Conservation (phyloP, 2,888 invertebrate genomes). For the Leucoma salicis region DNA sequence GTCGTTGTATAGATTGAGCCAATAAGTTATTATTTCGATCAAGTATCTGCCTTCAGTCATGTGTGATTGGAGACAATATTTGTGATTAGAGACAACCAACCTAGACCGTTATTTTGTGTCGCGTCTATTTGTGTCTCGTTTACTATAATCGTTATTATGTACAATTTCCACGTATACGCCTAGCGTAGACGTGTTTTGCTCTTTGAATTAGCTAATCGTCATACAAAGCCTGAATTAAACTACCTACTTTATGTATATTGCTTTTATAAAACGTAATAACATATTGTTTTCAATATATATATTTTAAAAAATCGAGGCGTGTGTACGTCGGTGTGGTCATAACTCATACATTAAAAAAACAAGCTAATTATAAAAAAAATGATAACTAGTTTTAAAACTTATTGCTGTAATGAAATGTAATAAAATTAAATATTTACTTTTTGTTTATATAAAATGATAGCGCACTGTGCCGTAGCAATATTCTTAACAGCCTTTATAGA, state of each 20-base stretch:
- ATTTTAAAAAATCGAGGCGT: constrained; percentile 17
- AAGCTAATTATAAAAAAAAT: constrained; percentile 53
- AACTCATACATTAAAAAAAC: constrained; percentile 44
- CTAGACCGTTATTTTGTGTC: too few species aligned
- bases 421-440: constrained; percentile 38
- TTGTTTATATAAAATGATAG: constrained; percentile 34
- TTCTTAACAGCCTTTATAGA: constrained; percentile 39
- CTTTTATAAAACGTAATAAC: background rate
- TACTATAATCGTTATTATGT: background rate
- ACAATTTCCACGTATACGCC: constrained; percentile 10
- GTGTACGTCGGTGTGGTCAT: constrained; percentile 40
- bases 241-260: background rate
- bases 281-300: background rate
- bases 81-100: too few species aligned
- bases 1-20: too few species aligned
- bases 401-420: constrained; percentile 64
- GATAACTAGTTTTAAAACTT: constrained; percentile 62
- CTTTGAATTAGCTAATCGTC: constrained; percentile 25
- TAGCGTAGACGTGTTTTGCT: constrained; percentile 17
- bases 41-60: background rate
- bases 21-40: background rate
- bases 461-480: constrained; percentile 41
- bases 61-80: background rate
- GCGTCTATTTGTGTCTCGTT: background rate
- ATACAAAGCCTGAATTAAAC: constrained; percentile 7